A percentile compares a stretch with the other conserved stretches of the same genome.
Evolutionary conservation across 2,888 invertebrate genomes (phyloP).

Genomic region (Chrysolina haemoptera): DNA sequence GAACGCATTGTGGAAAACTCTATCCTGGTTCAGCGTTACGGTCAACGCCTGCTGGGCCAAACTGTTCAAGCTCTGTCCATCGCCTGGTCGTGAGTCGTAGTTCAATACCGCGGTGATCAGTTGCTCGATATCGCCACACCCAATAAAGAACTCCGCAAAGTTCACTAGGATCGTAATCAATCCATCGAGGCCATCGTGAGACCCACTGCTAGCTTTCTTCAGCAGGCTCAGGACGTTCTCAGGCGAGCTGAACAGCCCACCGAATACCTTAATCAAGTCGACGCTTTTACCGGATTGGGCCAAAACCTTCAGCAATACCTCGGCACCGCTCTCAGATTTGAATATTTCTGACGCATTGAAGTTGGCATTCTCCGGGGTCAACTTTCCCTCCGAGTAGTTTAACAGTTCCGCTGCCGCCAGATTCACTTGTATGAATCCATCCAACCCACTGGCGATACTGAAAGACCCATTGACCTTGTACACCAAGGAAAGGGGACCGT

Average conservation of each 20-base stretch:
- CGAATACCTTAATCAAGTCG: conserved; percentile 25
- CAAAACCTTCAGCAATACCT: conserved; percentile 33
- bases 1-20: conserved; percentile 1
- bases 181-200: conserved; percentile 43
- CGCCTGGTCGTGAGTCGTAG: conserved; percentile 23
- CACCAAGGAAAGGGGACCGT: conserved; percentile 18
- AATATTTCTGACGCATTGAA: conserved; percentile 26
- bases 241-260: conserved; percentile 7
- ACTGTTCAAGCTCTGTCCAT: conserved; percentile 24
- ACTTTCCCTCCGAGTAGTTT: background rate
- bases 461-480: conserved; percentile 36
- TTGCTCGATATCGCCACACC: conserved; percentile 21
- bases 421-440: conserved; percentile 33
- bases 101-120: conserved; percentile 32
- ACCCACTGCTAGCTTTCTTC: conserved; percentile 33
- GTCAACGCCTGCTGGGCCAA: conserved; percentile 28
- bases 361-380: conserved; percentile 18
- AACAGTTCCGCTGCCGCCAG: conserved; percentile 26
- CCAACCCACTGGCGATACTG: background rate
- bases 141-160: conserved; percentile 13
- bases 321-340: conserved; percentile 29
- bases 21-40: conserved; percentile 26
- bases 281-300: conserved; percentile 26
- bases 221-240: conserved; percentile 32
- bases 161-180: conserved; percentile 32